phyloP scores from a whole-genome alignment of 2,888 invertebrate genomes.

The Campoletis raptor region DNA sequence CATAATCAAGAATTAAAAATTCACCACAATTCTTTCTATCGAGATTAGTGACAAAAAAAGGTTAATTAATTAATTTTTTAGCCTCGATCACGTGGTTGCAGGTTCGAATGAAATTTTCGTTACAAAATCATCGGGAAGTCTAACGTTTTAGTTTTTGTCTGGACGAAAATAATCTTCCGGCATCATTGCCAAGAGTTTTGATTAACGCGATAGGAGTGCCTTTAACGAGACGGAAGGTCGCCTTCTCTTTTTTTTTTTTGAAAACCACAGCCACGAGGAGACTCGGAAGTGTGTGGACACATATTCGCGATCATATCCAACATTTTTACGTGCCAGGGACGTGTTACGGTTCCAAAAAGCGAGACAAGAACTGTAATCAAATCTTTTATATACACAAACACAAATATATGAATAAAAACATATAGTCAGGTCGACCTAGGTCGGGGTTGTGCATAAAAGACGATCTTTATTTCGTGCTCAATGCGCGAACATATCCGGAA shows the following conservation, averaged over 20 bases:
- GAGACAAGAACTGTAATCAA: background rate
- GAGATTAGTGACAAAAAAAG: background rate
- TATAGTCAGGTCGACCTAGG: background rate
- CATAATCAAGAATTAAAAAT: background rate
- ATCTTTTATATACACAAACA: background rate
- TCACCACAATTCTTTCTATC: background rate
- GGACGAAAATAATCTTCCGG: slow-evolving; percentile 69
- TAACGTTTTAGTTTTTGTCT: slow-evolving; percentile 39
- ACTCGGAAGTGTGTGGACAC: background rate
- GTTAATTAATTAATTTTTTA: background rate
- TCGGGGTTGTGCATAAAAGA: background rate
- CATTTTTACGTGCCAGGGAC: slow-evolving; percentile 55
- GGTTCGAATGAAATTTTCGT: slow-evolving; percentile 23
- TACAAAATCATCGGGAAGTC: slow-evolving; percentile 10
- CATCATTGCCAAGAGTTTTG: slow-evolving; percentile 66
- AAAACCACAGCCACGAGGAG: background rate
- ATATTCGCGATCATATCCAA: slow-evolving; percentile 29
- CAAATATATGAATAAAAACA: background rate
- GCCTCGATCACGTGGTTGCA: slow-evolving; percentile 30
- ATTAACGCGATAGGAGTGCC: slow-evolving; percentile 58
- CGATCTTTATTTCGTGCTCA: background rate
- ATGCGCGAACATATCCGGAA: background rate
- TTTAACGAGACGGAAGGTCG: slow-evolving; percentile 51
- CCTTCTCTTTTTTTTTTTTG: slow-evolving; percentile 2
- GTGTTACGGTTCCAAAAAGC: background rate